phyloP scores from a whole-genome alignment of 1,140 invertebrate species.

The Odontomachus brunneus region DNA sequence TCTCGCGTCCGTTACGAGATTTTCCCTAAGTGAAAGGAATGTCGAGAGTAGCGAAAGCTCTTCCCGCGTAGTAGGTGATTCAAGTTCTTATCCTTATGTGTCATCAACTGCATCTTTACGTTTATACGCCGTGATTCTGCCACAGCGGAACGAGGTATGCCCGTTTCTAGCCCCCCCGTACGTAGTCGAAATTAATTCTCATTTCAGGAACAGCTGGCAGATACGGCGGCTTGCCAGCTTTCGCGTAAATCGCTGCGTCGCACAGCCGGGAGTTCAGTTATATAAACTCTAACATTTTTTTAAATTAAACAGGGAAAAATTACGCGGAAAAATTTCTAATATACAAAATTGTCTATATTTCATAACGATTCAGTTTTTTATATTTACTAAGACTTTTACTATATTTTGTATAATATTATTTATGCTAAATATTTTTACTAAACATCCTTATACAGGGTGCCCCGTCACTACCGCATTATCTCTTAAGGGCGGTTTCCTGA shows the following conservation, averaged over 20 bases:
- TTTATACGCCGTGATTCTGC: not conserved
- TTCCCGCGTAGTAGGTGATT: not conserved
- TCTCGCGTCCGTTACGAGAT: not conserved
- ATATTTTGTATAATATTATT: no score
- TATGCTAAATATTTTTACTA: no score
- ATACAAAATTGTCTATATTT: no score
- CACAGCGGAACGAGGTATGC: not conserved
- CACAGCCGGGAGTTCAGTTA: not conserved
- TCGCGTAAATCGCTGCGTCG: conserved; percentile 13
- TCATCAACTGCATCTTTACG: conserved; percentile 18
- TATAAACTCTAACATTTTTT: not conserved
- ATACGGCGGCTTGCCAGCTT: conserved; percentile 23
- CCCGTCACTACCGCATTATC: no score
- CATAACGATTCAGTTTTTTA: no score
- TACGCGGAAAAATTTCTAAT: no score
- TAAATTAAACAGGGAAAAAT: no score
- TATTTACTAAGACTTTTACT: no score
- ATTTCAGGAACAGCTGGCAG: conserved; percentile 30
- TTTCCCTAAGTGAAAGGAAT: not conserved
- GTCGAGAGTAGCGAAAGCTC: not conserved
- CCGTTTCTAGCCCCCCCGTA: conserved; percentile 11
- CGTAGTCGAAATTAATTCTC: conserved; percentile 28
- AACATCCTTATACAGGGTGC: no score
- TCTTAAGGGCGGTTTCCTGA: no score
- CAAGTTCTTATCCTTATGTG: not conserved